These are phyloP conservation scores for Enteromius unitaeniatus DNA, from an alignment of 2,797 vertebrate genomes.

Conservation along the genomic window DNA sequence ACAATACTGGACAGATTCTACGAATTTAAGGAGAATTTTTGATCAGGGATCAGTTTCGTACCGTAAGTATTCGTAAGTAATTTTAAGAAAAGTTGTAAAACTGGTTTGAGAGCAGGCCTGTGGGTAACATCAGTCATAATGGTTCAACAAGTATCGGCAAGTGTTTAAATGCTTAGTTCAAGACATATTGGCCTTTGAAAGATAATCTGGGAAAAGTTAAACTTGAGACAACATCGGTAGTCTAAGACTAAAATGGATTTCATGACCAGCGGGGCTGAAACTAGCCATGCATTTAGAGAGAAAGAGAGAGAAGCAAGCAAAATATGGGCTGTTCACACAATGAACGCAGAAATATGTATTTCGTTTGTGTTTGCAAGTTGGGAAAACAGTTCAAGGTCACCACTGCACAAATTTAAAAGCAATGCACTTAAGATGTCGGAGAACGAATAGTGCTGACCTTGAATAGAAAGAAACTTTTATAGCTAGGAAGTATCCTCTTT, in stretches of 20 bases:
- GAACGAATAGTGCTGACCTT: neutral
- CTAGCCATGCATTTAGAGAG: neutral
- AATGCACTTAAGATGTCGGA: neutral
- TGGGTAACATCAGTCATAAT: conserved; percentile 20
- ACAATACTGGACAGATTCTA: neutral
- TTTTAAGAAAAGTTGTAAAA: conserved; percentile 33
- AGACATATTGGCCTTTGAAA: conserved; percentile 62
- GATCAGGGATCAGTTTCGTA: conserved; percentile 6
- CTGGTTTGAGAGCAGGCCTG: conserved; percentile 20
- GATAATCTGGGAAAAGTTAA: conserved; percentile 56
- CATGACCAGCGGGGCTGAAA: conserved; percentile 33
- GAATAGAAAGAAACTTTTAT: neutral
- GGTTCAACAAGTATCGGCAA: conserved; percentile 32
- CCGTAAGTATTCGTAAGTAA: neutral
- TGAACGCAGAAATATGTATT: neutral
- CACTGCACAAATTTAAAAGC: conserved; percentile 40
- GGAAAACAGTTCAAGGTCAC: neutral
- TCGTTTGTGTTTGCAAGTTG: neutral
- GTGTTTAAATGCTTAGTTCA: conserved; percentile 59
- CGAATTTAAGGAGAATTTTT: neutral
- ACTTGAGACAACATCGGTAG: conserved; percentile 57
- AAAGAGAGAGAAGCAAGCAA: neutral
- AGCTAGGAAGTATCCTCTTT: neutral
- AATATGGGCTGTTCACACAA: neutral
- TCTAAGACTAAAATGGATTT: conserved; percentile 23